Evolutionary conservation across 2,113 vertebrate genomes (phyloP).

Genomic region (Porphyrio hochstetteri): DNA sequence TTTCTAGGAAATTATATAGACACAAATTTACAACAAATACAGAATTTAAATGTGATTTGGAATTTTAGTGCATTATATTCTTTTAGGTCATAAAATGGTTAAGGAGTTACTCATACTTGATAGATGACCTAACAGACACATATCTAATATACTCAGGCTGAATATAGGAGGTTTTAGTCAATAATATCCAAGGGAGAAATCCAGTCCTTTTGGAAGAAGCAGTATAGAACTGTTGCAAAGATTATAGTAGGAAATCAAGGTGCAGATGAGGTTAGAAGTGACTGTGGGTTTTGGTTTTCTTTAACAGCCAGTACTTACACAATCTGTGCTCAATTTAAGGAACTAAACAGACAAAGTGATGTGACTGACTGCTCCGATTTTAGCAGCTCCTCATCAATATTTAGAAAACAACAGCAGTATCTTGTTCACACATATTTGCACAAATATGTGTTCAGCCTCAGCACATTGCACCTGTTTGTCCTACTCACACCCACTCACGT

Average conservation of each 20-base stretch:
- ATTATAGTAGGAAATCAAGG: not conserved
- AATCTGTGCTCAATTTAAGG: not conserved
- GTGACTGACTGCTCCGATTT: not conserved
- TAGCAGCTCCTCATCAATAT: not conserved
- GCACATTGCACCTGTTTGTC: not conserved
- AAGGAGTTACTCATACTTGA: not conserved
- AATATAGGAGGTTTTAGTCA: not conserved
- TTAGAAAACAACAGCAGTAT: not conserved
- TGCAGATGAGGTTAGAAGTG: not conserved
- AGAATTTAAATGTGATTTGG: not conserved
- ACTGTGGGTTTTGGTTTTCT: not conserved
- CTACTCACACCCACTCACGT: not conserved
- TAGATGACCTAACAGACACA: not conserved
- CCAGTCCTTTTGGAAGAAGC: not conserved
- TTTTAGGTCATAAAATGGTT: not conserved
- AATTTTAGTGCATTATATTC: not conserved
- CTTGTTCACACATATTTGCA: not conserved
- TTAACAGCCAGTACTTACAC: not conserved
- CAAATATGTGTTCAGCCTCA: not conserved
- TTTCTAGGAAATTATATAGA: not conserved
- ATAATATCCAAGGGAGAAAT: not conserved
- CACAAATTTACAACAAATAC: not conserved
- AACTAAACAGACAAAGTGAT: not conserved
- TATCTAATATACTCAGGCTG: not conserved
- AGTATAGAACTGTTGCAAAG: not conserved